Base-by-base conservation (phyloP, 2,888 invertebrate species). In the Ophion costatus region DNA sequence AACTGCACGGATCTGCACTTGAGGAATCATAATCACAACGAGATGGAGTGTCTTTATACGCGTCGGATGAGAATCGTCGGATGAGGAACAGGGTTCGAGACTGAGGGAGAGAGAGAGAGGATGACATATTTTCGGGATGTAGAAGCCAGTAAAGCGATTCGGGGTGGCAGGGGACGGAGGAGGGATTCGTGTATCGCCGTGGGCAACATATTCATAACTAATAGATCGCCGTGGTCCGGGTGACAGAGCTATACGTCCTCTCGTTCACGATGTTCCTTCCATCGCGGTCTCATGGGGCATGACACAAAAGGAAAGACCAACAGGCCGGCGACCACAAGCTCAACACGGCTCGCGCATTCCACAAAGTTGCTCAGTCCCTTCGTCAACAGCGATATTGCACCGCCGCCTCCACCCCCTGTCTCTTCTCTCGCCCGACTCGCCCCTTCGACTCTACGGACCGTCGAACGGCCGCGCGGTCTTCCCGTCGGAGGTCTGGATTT, bases 141-240 rank as follows among this genome's bases (percentile, higher is more conserved):
- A 75, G 81, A 76, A 82, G 74, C 61, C 73, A 59, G 79, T 61
- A 69, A 70, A 74, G 38, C 79, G 74, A 51, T 83, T 61, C 89
- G 88, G 90, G 89, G 88, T 88, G 89, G 85, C 86, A 87, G 87
- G 88, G 88, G 85, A 86, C 70, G 86, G 85, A 71, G 86, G 82
- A 86, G 81, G 80, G 90, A 59, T 90, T 85, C 93, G 89, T 93
- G 93, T 93, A 92, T 91, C 92, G 93, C 93, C 92, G 90, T 92
- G 90, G 92, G 93, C 93, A 92, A 92, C 92, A 92, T 92, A 93
- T 92, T 92, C 92, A 92, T 93, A 93, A 93, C 93, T 93, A 93
- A 93, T 93, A 93, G 93, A 93, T 93, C 92, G 93, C 91, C 91
- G 90, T 91, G 89, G 90, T 87, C 87, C 88, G 91, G 91, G 91